Base-by-base conservation (phyloP, 2,113 vertebrate species). In the Rana temporaria region DNA sequence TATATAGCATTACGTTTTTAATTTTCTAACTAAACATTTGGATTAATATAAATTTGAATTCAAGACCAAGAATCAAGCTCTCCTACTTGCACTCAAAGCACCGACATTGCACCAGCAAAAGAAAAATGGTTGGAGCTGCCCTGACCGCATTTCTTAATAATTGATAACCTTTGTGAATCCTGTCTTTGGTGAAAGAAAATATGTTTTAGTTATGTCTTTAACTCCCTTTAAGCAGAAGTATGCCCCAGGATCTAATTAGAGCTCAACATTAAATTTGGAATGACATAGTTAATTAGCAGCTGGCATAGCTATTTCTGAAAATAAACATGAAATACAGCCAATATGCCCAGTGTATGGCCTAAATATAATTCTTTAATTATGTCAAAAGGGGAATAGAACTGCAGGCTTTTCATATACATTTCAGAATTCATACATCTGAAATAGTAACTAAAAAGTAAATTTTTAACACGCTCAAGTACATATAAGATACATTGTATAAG, bases 191-290 rank as follows among this genome's bases (percentile, higher is more conserved):
- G 26, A 30, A 30, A 16, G 22, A 12, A 26, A 14, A 24, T 24
- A 14, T 17, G 48, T 69, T 1, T 20, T 22, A 7, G n/a, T 53
- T 22, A 48, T 52, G 53, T 15, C 30, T 18, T 70, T 17, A 4
- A 77, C 38, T 75, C 16, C 72, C 34, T 52, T 8, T 64, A 48
- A 77, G 57, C 32, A 63, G 18, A n/a, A 24, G 38, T 26, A 12
- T 66, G 62, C 62, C 75, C 30, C 62, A n/a, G 63, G 62, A 66
- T 78, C 62, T 78, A 78, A 66, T 78, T 65, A 78, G 11, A 7
- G n/a, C n/a, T 24, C 22, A 60, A 32, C 62, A 62, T 19, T 34
- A n/a, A 16, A 32, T 59, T 75, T 75, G 18, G 48, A 48, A 66
- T 32, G 48, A 78, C 1, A 19, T 52, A 55, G 62, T 66, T 78